Evolutionary conservation across 2,113 vertebrate species (phyloP), one percentile per base, ranked within the genome.

Genomic region (Raja brachyura): DNA sequence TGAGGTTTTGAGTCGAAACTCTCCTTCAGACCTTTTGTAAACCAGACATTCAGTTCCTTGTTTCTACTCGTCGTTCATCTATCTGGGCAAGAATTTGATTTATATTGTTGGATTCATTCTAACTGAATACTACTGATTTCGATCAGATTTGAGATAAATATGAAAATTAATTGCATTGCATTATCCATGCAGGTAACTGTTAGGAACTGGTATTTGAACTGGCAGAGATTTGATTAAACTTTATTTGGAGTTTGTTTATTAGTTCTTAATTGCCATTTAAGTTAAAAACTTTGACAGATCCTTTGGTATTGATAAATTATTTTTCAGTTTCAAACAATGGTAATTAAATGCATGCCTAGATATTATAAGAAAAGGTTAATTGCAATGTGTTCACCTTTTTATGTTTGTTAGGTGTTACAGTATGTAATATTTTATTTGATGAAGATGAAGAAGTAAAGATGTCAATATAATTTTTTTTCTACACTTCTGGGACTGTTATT

Each of bases 301-400:
- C 66, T 48, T 92, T 73, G 33, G 66, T 70, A 70, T 90, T 90
- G 63, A 70, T 90, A 70, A 90, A 70, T 70, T 70, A 73, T 92
- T 7, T 70, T 86, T 86, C 56, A n/a, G 13, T 86, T 86, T 85
- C 68, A 13, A 73, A 39, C 33, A 92, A 70, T 70, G 2, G 33
- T 48, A 92, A 70, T 73, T 18, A 68, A 70, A 90, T 90, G n/a
- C 86, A 70, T 90, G 86, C 66, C 20, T 90, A 90, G 20, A 68
- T 39, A 22, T 90, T 39, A 70, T 73, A 92, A 70, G 22, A 13
- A 31, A 73, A 70, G 66, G 31, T 73, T 92, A 73, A 92, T 92
- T 70, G 61, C 63, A 48, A 25, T 31, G 20, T 92, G 66, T 25
- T 48, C 66, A 73, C 31, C 63, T 73, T 73, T 48, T 18, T 48